Base-by-base conservation (phyloP, 2,797 vertebrate genomes). In the Otolemur crassicaudatus region DNA sequence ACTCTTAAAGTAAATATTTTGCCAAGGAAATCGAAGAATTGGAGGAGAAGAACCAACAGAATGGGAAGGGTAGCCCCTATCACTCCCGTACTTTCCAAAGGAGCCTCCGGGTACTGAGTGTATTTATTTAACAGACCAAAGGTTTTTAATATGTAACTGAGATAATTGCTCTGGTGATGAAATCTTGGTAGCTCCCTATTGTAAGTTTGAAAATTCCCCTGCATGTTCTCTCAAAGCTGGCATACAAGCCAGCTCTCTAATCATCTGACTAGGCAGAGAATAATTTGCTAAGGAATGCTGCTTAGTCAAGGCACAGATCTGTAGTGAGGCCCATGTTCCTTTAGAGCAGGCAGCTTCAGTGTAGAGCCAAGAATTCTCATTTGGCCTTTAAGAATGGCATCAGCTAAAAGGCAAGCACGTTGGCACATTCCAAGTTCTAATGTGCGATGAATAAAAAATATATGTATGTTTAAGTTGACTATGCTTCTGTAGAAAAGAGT, bases 61-160 rank as follows among this genome's bases (percentile, higher is more conserved):
- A 84, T 27, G 67, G 29, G 37, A 43, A 94, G 27, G 37, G 79
- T 76, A 25, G 17, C 46, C 40, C 40, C 83, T 70, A 58, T 61
- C 34, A 60, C 69, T 87, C 93, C 94, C 29, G 97, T 97, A 98
- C 97, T 97, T 98, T 98, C 97, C 97, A 72, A 94, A 93, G 69
- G 60, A 90, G 85, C n/a, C 77, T 96, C 69, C 56, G 60, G 58
- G 84, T 79, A 69, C 58, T 72, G 17, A 49, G 73, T 56, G 0
- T 94, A 90, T 97, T 97, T 97, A 92, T 85, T 88, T 94, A 97
- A 84, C 65, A 88, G 94, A 86, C 53, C 91, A 96, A 96, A 95
- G 89, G 29, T 97, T 92, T 95, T 81, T 72, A 97, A 88, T 96
- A 94, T 92, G 75, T 87, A 95, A 95, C 89, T 72, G 63, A 96